Evolutionary conservation across 2,797 vertebrate genomes (phyloP).

Genomic region (Pseudochirops cupreus): DNA sequence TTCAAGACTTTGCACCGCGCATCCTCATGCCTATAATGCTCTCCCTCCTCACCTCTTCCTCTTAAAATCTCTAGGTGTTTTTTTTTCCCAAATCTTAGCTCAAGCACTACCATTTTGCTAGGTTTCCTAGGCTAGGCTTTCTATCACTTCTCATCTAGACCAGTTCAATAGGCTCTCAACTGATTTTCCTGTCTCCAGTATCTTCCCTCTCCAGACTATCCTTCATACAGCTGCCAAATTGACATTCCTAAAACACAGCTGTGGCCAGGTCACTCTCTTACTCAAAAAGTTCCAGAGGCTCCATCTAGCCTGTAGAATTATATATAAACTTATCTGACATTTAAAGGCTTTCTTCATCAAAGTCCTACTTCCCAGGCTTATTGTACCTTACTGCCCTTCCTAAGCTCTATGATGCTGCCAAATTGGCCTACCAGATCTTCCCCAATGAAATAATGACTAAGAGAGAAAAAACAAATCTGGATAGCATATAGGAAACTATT

Average conservation of each 20-base stretch:
- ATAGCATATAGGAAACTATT: neutral
- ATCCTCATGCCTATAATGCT: neutral
- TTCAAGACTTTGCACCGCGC: neutral
- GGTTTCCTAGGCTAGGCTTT: neutral
- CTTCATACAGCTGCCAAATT: neutral
- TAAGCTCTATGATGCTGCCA: neutral
- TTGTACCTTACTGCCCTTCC: neutral
- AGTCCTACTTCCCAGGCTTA: neutral
- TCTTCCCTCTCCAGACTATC: neutral
- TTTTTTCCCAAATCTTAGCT: neutral
- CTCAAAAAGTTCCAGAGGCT: neutral
- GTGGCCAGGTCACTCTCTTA: neutral
- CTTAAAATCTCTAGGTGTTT: neutral
- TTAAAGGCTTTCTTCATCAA: neutral
- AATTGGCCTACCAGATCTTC: neutral
- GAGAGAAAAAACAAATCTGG: neutral
- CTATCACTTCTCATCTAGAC: neutral
- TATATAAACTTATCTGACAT: neutral
- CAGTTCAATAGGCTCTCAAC: neutral
- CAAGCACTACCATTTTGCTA: neutral
- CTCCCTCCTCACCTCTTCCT: neutral
- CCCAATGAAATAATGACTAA: neutral
- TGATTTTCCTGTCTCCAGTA: neutral
- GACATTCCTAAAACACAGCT: neutral
- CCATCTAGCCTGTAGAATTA: neutral